Conservation (phyloP, 2,888 invertebrate genomes). For the Campaea margaritaria region DNA sequence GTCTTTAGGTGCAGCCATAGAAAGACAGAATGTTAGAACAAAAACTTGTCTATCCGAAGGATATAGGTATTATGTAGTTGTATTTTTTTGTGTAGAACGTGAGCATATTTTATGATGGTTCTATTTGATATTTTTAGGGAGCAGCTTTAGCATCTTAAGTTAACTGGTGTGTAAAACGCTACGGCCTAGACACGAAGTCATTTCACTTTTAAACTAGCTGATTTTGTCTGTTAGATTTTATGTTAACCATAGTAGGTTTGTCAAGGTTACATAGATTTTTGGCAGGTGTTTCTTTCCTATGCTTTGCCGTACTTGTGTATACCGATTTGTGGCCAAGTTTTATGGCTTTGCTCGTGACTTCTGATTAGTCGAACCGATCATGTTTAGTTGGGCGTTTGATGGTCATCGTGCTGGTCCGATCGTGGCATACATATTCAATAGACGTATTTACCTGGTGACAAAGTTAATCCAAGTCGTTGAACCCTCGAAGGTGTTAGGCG, state of each 20-base stretch:
- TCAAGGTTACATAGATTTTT: constrained; percentile 5
- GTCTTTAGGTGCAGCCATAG: constrained; percentile 3
- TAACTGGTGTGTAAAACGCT: not conserved
- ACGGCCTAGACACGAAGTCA: constrained; percentile 12
- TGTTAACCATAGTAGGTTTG: not conserved
- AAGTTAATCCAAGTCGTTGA: constrained; percentile 39
- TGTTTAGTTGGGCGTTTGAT: constrained; percentile 32
- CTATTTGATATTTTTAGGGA: constrained; percentile 5
- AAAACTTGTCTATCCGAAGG: constrained; percentile 13
- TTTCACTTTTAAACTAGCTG: constrained; percentile 15
- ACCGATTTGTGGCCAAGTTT: not conserved
- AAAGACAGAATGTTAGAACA: constrained; percentile 1
- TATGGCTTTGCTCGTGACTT: constrained; percentile 18
- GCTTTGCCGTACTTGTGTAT: constrained; percentile 1
- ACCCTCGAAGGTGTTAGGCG: constrained; percentile 32
- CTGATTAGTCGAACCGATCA: constrained; percentile 15
- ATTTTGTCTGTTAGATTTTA: constrained; percentile 7
- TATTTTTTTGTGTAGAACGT: constrained; percentile 2
- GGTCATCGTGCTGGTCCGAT: constrained; percentile 50
- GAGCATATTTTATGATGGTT: constrained; percentile 13
- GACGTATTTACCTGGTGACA: constrained; percentile 49
- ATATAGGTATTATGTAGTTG: not conserved
- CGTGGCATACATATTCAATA: constrained; percentile 54
- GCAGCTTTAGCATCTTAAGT: not conserved
- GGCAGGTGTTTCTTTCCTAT: not conserved